Evolutionary conservation across 2,888 invertebrate genomes (phyloP).

Genomic region (Idaea biselata): DNA sequence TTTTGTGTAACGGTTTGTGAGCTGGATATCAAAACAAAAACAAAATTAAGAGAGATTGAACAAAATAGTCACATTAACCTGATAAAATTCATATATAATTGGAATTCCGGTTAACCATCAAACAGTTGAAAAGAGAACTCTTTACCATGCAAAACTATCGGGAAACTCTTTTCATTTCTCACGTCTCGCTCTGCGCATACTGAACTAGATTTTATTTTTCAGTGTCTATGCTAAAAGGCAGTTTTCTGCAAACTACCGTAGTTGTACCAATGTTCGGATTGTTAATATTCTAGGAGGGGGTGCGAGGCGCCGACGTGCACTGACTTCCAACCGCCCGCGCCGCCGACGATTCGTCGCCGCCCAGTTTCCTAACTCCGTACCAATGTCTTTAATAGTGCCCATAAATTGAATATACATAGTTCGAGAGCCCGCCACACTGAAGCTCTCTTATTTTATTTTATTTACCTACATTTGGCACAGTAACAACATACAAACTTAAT

Average conservation of each 20-base stretch:
- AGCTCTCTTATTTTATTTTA: neutral
- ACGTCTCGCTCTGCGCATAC: conserved; percentile 32
- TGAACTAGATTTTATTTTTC: conserved; percentile 50
- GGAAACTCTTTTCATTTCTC: conserved; percentile 39
- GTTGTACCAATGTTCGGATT: conserved; percentile 34
- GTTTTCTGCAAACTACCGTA: conserved; percentile 50
- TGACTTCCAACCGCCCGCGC: conserved; percentile 33
- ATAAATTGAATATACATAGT: conserved; percentile 64
- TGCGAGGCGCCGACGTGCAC: conserved; percentile 37
- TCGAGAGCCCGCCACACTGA: neutral
- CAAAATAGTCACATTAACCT: neutral
- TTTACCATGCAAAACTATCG: conserved; percentile 34
- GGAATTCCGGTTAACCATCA: conserved; percentile 18
- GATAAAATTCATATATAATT: conserved; percentile 10
- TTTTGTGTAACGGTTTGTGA: neutral
- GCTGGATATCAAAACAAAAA: neutral
- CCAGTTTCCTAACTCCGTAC: conserved; percentile 22
- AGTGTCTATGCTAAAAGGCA: conserved; percentile 59
- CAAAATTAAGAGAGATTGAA: neutral
- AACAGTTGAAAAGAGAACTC: conserved; percentile 24
- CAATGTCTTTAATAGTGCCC: conserved; percentile 66
- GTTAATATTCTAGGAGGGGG: conserved; percentile 56
- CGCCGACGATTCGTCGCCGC: conserved; percentile 26
- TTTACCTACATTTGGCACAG: no score
- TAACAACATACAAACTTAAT: no score